Base-by-base conservation (phyloP, 1,140 invertebrate species). In the Dinoponera quadriceps region DNA sequence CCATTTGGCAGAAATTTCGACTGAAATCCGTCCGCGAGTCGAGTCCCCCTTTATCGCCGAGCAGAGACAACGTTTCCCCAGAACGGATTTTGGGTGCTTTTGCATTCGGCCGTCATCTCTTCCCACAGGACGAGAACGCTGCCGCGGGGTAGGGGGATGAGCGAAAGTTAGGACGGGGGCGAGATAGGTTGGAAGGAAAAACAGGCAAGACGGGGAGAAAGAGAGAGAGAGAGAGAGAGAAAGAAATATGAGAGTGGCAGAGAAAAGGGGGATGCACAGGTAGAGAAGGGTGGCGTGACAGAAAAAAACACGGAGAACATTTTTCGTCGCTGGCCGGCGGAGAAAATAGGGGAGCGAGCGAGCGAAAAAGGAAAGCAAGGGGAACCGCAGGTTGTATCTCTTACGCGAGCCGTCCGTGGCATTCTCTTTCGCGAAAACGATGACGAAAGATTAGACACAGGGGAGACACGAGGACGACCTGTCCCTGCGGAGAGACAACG, bases 361-460 rank as follows among this genome's bases (percentile, higher is more conserved):
- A 82, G 9, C 11, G 7, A 60, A 81, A 73, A 27, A 74, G 51
- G 25, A 16, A 11, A 44, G 38, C 38, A 14, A 51, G 44, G 44
- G n/a, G 44, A 33, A 59, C 57, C 25, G 38, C 54, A 74, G 78
- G 57, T 75, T 63, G 80, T 75, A 55, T 82, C 57, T 77, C 77
- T 74, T 82, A 63, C 57, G 71, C 38, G 57, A 51, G 44, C 60
- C 80, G 33, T 82, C 29, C 57, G 18, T 60, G 27, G 55, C 68
- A 29, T 85, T 84, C 81, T 80, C 86, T 86, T 54, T 86, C 81
- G 55, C 48, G 49, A 57, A 83, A 83, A 84, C 62, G 69, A 84
- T 62, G 82, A 87, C 86, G 81, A 84, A 88, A 84, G 85, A 84
- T 71, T 62, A 74, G 71, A 82, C 60, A 54, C 22, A 49, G 27